Evolutionary conservation across 2,113 vertebrate genomes (phyloP), one percentile per base, ranked within the genome.

Genomic region (Aldabrachelys gigantea): DNA sequence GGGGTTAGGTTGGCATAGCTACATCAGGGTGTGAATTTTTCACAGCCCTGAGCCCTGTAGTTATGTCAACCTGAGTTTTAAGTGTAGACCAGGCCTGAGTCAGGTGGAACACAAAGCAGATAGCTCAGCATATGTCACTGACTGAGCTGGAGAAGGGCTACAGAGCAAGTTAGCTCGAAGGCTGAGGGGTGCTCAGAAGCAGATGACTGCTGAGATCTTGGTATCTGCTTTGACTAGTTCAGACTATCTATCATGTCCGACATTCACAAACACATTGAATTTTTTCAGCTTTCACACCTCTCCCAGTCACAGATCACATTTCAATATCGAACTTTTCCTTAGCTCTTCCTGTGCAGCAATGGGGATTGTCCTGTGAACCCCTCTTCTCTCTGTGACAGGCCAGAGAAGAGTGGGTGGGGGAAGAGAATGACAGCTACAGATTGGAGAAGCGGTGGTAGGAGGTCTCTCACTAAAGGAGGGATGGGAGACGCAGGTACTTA

Each of bases 191-290:
- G 81, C 44, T 96, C 16, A 38, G 94, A 93, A 95, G 75, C 89
- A 97, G 80, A 88, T 78, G 76, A 90, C 49, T 96, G 94, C 95
- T 96, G 95, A 97, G 95, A 85, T 89, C 82, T 90, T 94, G 89
- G 89, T 50, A 96, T 96, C 81, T 91, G 47, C 80, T 88, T 92
- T 93, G 93, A 93, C 90, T 96, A 91, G 88, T 92, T 96, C 91
- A 96, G 57, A 86, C 95, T 92, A 89, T 97, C 88, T 94, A 96
- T 97, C 97, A 97, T 53, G 87, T 94, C 54, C 97, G 97, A 96
- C 93, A 91, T 76, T 92, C 89, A 87, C 85, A 88, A 93, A 94
- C 78, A 90, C 84, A 50, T 4, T 41, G 72, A 78, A 84, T 49
- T 94, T 59, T 91, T 94, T 91, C 59, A 90, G 31, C 89, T 94